Base-by-base conservation (phyloP, 2,888 invertebrate genomes). In the Herminia tarsipennalis region DNA sequence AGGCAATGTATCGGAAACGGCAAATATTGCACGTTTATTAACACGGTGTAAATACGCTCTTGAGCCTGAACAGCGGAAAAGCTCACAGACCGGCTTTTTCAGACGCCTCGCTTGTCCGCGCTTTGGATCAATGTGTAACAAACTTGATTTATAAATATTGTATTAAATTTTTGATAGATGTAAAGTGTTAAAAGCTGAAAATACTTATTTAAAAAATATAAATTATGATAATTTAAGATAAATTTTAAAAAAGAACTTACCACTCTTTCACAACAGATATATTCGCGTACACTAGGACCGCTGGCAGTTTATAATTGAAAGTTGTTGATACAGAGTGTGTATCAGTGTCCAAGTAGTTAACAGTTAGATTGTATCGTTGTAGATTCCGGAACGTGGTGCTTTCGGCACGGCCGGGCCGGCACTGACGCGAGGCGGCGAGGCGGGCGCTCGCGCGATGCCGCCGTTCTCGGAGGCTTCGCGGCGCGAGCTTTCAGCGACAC, bases 321-420 rank as follows among this genome's bases (percentile, higher is more conserved):
- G 70, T 68, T 65, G 70, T 79, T 65, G 76, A 73, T 76, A 70
- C 68, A 76, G 72, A 66, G 42, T 69, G 56, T 73, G 64, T 76
- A 75, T 80, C 85, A 87, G 82, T 81, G 83, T 83, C 81, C 84
- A 81, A 41, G 78, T 70, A 72, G 74, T 71, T 62, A 73, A 73
- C 70, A 73, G 78, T 70, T 55, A 67, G 64, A 61, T 64, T 62
- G 62, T 66, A 63, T 59, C 60, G 70, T 74, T 72, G 75, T 17
- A 27, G 22, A 47, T 36, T 47, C 77, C 78, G 84, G 81, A 81
- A 81, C 91, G 91, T 91, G 84, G 75, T 84, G 77, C 81, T 84
- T 76, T 77, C 80, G 89, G 89, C 91, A 86, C 91, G 91, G 90
- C 89, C 88, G 88, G 88, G 88, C 90, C 91, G 91, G 91, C 91